Evolutionary conservation across 2,888 invertebrate genomes (phyloP).

Genomic region (Stenchaetothrips biformis): DNA sequence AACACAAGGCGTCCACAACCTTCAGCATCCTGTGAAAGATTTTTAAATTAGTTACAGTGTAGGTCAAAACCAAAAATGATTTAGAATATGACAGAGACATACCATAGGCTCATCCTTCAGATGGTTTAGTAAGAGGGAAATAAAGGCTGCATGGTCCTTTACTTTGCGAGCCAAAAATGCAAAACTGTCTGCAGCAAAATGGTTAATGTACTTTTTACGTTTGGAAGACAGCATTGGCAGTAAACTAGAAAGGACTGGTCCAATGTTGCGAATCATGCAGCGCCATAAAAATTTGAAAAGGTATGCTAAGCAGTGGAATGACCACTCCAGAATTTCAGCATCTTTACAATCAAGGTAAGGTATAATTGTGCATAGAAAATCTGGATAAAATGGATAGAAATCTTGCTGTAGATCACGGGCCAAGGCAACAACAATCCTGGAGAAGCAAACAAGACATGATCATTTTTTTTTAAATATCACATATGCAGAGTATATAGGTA

Average conservation of each 20-base stretch:
- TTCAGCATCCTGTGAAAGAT: constrained; percentile 57
- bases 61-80: constrained; percentile 13
- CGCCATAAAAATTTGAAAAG: constrained; percentile 86
- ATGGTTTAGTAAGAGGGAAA: constrained; percentile 62
- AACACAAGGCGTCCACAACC: constrained; percentile 86
- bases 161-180: constrained; percentile 89
- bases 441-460: constrained; percentile 41
- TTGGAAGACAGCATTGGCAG: constrained; percentile 70
- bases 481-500: background rate
- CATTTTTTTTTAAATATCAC: background rate
- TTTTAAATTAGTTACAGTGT: background rate
- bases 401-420: constrained; percentile 84
- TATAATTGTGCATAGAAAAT: constrained; percentile 68
- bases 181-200: constrained; percentile 94
- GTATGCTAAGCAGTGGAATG: constrained; percentile 79
- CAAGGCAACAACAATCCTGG: constrained; percentile 73
- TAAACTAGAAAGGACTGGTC: constrained; percentile 63
- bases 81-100: constrained; percentile 44
- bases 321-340: constrained; percentile 79
- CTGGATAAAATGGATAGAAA: constrained; percentile 79
- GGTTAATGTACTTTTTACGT: constrained; percentile 78
- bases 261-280: constrained; percentile 71
- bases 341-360: constrained; percentile 68
- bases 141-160: constrained; percentile 68
- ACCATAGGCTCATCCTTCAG: constrained; percentile 65